A percentile compares a stretch with the other conserved stretches of the same genome.
Conservation (phyloP, 2,888 invertebrate genomes). For the Heteropelma amictum region DNA sequence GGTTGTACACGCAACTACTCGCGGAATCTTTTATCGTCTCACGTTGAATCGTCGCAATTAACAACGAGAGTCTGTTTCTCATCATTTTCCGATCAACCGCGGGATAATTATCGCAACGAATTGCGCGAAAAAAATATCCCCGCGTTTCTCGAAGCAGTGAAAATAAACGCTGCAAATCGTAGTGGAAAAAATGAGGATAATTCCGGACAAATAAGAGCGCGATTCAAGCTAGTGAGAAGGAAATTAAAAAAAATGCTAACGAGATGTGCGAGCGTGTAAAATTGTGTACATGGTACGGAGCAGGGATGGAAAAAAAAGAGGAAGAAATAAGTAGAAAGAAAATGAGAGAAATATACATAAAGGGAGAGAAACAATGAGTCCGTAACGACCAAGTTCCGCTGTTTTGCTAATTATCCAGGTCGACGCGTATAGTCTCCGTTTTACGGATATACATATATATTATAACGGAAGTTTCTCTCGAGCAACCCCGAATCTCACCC, state of each 20-base stretch:
- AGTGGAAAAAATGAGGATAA: no score
- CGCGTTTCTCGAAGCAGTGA: no score
- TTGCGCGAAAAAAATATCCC: no score
- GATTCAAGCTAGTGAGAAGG: no score
- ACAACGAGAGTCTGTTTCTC: not conserved
- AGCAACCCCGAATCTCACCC: conserved; percentile 3
- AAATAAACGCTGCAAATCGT: no score
- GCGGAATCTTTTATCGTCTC: no score
- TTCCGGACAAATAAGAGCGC: no score
- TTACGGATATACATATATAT: not conserved
- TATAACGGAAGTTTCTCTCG: not conserved
- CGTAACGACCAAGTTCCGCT: conserved; percentile 67
- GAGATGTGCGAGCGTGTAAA: no score
- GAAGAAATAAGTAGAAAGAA: conserved; percentile 21
- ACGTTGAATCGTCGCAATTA: conserved; percentile 19
- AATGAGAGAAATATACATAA: conserved; percentile 59
- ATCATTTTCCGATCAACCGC: no score
- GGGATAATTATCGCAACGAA: no score
- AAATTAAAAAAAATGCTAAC: not conserved
- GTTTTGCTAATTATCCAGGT: conserved; percentile 69
- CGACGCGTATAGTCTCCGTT: conserved; percentile 43
- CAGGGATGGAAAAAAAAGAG: not conserved
- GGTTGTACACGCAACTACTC: no score
- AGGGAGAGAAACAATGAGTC: conserved; percentile 59
- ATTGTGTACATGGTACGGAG: not conserved